Evolutionary conservation across 2,888 invertebrate genomes (phyloP), one percentile per base, ranked within the genome.

Genomic region (Ennomos quercinarius): DNA sequence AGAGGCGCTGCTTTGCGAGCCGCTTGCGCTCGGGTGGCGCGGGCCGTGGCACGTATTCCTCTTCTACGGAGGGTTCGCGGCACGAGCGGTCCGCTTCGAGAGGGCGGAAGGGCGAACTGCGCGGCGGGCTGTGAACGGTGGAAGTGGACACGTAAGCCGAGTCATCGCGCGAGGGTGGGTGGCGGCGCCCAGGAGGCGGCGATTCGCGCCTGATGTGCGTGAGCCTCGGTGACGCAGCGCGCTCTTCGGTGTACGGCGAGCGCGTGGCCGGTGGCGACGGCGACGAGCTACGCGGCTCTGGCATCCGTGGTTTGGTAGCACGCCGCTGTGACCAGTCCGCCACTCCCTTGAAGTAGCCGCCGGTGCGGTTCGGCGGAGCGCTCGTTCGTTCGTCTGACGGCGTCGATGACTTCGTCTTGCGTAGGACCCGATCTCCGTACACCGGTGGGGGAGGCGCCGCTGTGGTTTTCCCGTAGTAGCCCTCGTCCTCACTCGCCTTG

Each of bases 281-380:
- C 47, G 93, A 93, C 1, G 89, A 83, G 63, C 91, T 93, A 34
- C 91, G 80, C 68, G 93, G 93, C 63, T 91, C 90, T 6, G 92
- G 93, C 89, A 92, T 90, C 62, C 86, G 88, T 8, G 93, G 93
- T 52, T 93, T 93, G 52, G 80, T 88, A 41, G 93, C 93, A 50
- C 93, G 93, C 55, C 96, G 93, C 76, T 96, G 96, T 1, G 95
- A 95, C 97, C 97, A 97, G 74, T 97, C 97, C 52, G 95, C 95
- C 55, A 97, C 95, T 17, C 97, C 97, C 71, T 96, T 95, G 76
- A 94, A 95, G 76, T 94, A 95, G 47, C 95, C 94, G 68, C 86
- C 91, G 56, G 84, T 93, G 45, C 89, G 87, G 66, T 90, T 89
- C 42, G 81, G 80, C 37, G 92, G 84, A 42, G 83, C 87, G 41